Evolutionary conservation across 2,113 vertebrate species (phyloP), one percentile per base, ranked within the genome.

Genomic region (Capra hircus): DNA sequence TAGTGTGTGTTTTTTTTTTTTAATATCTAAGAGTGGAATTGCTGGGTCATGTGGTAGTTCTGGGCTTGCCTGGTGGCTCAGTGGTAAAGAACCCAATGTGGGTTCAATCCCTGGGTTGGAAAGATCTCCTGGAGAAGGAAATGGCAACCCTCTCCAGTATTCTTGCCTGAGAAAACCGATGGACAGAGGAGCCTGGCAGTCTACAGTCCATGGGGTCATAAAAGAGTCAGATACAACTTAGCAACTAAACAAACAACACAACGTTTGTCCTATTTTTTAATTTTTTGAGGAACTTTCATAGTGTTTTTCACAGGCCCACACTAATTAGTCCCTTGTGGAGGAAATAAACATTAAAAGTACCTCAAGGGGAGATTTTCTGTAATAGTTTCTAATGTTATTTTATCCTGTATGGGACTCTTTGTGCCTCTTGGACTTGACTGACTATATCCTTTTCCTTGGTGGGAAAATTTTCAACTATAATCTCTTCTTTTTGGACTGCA

Each of bases 301-400:
- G 17, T 27, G 52, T 83, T 83, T 55, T 27, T 52, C 33, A 55
- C 52, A 83, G 59, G 28, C 23, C 77, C 50, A 80, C 4, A 27
- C n/a, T 88, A 27, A 36, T 59, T 89, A 43, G 55, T 67, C 48
- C 28, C 45, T 81, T 45, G 53, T 14, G 43, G 11, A 14, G 27
- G 7, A 1, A 12, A 10, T 28, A 57, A 28, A 27, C 27, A 59
- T 84, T 91, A 40, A 82, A 93, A 88, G 64, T 88, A n/a, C 36
- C 78, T 84, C 91, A 96, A 83, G 40, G 64, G 50, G 89, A 96
- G 50, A 6, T 84, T 96, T 97, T 83, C 77, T 83, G 21, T 84
- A 84, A 40, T 40, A 82, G 62, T 88, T 17, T 52, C 48, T 94
- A 81, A 33, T 62, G 57, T n/a, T 94, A 85, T 64, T 85, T 96